Base-by-base conservation (phyloP, 92 coral and sea anemone genomes). In the Galaxea fascicularis region DNA sequence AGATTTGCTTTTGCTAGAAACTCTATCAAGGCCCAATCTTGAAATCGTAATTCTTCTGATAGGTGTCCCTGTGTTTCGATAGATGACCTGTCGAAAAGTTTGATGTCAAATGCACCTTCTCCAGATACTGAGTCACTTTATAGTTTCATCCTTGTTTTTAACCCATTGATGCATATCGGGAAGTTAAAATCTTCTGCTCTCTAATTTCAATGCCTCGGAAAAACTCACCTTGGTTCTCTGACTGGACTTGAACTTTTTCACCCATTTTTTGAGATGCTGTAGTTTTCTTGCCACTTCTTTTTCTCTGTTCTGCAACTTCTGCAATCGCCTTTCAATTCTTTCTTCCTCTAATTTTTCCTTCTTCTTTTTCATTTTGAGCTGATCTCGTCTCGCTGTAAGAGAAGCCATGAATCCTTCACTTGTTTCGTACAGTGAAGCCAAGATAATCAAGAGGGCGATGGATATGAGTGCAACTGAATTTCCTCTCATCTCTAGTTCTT, bases 331-430 rank as follows among this genome's bases (percentile, higher is more conserved):
- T 26, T 57, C 49, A 30, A 66, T 15, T 64, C 26, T 79, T 7
- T 30, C 49, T 28, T 53, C 75, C 20, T 79, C 65, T 0, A 56
- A 22, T 24, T 0, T 41, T 13, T 79, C 62, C 21, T 30, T 79
- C 35, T 9, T 62, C 44, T 64, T 41, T 51, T 10, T 8, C 29
- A 16, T 22, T 72, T 64, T 79, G 0, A 66, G 14, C 65, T 79
- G 51, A 10, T 79, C 65, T 26, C 65, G 47, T 66, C 65, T 79
- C 14, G 84, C 74, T 7, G 74, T 28, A 29, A 79, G 74, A n/a
- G 84, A 66, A 49, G 52, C 26, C 49, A 44, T 52, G 31, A 79
- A 79, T 52, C 75, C 84, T 31, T 79, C 74, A 79, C 84, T 67
- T 41, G 65, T 79, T 21, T 53, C 72, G 60, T 24, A 66, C 21